Evolutionary conservation across 2,888 invertebrate genomes (phyloP), one percentile per base, ranked within the genome.

Genomic region (Caenorhabditis zanzibari): DNA sequence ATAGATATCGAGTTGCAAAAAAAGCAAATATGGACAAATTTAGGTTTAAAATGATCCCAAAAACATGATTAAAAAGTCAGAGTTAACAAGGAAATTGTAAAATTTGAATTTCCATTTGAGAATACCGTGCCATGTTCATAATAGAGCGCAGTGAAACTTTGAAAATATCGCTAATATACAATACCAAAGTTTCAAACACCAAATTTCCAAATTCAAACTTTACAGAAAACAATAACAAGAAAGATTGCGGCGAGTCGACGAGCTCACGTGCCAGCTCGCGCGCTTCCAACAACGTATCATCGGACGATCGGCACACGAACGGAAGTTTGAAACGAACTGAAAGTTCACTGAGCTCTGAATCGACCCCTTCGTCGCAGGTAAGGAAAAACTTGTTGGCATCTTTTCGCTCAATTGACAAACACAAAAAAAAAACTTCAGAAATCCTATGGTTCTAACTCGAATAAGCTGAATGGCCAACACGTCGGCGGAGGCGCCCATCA

Each of bases 161-260:
- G n/a, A n/a, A n/a, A n/a, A n/a, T n/a, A n/a, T n/a, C n/a, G n/a
- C n/a, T n/a, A n/a, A n/a, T n/a, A n/a, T n/a, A n/a, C n/a, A 32
- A 7, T 6, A 32, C 7, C 7, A 7, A 32, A 32, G 7, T 7
- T 6, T 52, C 0, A 52, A 52, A 44, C 9, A 2, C 0, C 14
- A 44, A 7, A 14, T 44, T 5, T 1, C 44, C 5, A 44, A 44
- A 52, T 49, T 49, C 52, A 22, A 16, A 35, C 14, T 56, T 76
- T 81, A n/a, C 77, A 81, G 84, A 84, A 72, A 84, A 84, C 58
- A 87, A 87, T 49, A 87, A 87, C 64, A 87, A 87, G 72, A 81
- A 82, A 72, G 71, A 71, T 52, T 71, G 81, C 75, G 79, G 75
- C 44, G 86, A 86, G 64, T 86, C 85, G 72, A 72, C 77, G 52